Conservation (phyloP, 2,888 invertebrate species). For the Tenthredo notha region DNA sequence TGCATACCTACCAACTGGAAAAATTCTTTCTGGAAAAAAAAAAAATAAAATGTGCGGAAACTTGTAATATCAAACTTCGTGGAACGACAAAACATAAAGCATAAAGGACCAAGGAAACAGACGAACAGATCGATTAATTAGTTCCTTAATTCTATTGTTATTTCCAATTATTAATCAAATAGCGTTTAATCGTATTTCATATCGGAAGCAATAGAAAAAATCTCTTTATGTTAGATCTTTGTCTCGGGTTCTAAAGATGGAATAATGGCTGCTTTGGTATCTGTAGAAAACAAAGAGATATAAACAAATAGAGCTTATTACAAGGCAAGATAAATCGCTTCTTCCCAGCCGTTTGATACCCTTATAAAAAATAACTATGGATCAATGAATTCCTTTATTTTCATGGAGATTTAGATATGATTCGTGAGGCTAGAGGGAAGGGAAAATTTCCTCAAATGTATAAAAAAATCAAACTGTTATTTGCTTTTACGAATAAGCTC, state of each 20-base stretch:
- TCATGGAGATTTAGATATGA: background rate
- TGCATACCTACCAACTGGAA: background rate
- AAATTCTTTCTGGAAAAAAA: background rate
- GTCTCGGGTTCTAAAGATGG: background rate
- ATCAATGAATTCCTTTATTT: background rate
- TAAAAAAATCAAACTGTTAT: conserved; percentile 29
- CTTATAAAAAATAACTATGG: background rate
- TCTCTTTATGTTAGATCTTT: background rate
- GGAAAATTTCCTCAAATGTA: background rate
- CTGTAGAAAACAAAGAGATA: conserved; percentile 21
- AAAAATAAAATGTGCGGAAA: background rate
- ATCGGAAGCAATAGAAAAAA: background rate
- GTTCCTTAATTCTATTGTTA: background rate
- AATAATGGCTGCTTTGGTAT: background rate
- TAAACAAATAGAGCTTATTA: conserved; percentile 16
- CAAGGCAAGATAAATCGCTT: conserved; percentile 23
- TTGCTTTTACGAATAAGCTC: background rate
- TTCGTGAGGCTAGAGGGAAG: background rate
- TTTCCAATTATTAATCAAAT: background rate
- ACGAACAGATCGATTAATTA: background rate
- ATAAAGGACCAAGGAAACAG: background rate
- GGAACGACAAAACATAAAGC: background rate
- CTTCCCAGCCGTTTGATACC: conserved; percentile 18
- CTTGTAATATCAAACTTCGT: background rate
- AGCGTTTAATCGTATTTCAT: background rate